These are phyloP conservation scores for Brachionus calyciflorus DNA, from an alignment of 1,140 invertebrate species.

Conservation along the genomic window DNA sequence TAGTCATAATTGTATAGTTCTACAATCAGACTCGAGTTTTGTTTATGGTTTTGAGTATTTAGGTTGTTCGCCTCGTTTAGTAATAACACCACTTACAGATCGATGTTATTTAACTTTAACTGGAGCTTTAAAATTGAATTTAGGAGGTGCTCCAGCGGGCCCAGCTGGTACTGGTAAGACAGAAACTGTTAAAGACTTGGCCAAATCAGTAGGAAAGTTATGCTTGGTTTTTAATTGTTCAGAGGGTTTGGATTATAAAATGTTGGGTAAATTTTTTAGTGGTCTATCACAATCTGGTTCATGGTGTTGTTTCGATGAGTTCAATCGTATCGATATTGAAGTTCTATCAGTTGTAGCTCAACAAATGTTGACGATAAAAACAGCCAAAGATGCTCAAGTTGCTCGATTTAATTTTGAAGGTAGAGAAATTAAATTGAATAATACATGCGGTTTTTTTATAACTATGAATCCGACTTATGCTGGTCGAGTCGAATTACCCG, in stretches of 20 bases:
- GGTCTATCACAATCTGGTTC: slow-evolving; percentile 59
- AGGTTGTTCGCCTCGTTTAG: slow-evolving; percentile 60
- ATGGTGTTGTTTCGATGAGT: slow-evolving; percentile 63
- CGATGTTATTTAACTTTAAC: slow-evolving; percentile 79
- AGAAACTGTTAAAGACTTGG: slow-evolving; percentile 72
- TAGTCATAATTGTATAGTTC: slow-evolving; percentile 59
- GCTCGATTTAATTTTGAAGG: slow-evolving; percentile 61
- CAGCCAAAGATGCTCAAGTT: slow-evolving; percentile 52
- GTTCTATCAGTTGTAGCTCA: slow-evolving; percentile 62
- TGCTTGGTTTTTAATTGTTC: slow-evolving; percentile 53
- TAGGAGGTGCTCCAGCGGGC: slow-evolving; percentile 71
- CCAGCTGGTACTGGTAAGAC: slow-evolving; percentile 61
- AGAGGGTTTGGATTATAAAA: slow-evolving; percentile 59
- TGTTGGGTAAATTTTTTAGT: slow-evolving; percentile 63
- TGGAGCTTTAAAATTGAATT: slow-evolving; percentile 75
- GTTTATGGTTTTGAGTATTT: slow-evolving; percentile 62
- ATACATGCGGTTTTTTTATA: slow-evolving; percentile 62
- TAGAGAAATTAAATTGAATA: slow-evolving; percentile 59
- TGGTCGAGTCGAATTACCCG: slow-evolving; percentile 60
- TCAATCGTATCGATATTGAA: slow-evolving; percentile 56
- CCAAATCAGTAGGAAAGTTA: slow-evolving; percentile 75
- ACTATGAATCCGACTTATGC: slow-evolving; percentile 62
- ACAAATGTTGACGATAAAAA: slow-evolving; percentile 59
- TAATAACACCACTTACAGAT: slow-evolving; percentile 62
- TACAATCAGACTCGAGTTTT: slow-evolving; percentile 61